Base-by-base conservation (phyloP, 1,140 invertebrate genomes). In the Portunus trituberculatus region DNA sequence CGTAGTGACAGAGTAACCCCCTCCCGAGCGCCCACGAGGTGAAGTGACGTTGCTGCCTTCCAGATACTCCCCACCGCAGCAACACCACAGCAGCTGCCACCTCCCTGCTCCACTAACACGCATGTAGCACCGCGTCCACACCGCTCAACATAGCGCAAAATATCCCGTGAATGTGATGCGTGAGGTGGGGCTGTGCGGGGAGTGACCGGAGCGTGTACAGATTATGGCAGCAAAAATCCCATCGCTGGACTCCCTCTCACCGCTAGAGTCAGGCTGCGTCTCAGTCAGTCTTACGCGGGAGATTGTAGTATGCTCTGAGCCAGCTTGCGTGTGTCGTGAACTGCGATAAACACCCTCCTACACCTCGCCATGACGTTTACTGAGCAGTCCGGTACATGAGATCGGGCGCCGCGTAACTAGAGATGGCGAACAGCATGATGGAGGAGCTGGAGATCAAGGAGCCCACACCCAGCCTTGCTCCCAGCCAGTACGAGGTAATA, bases 391-490 rank as follows among this genome's bases (percentile, higher is more conserved):
- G 67, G 67, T 20, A 25, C 67, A 25, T 76, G 67, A 76, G 67
- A 14, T 45, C 25, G 39, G 39, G 39, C 45, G 28, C 45, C 7
- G 48, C 39, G 39, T 29, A 12, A 28, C 12, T 20, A 86, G 29
- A 32, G 87, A 91, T 92, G 92, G 87, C 96, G 8, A 91, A 52
- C 67, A 90, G 39, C 31, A 90, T 95, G 45, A 91, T 96, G 89
- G 96, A 96, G 48, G 96, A 96, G 31, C 84, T 96, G 67, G 96
- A 96, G 45, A 91, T 96, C 10, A 96, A 96, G 92, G 96, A 96
- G 31, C 96, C 96, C 8, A 96, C 96, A 8, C 96, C 96, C 10
- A 96, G 96, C 88, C 94, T 96, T 7, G 96, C 96, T 0, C 92
- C 96, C 31, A 96, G 96, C 86, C 86, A 92, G 12, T 96, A 95